Evolutionary conservation across 2,888 invertebrate species (phyloP), one percentile per base, ranked within the genome.

Genomic region (Ernsta delagoae): DNA sequence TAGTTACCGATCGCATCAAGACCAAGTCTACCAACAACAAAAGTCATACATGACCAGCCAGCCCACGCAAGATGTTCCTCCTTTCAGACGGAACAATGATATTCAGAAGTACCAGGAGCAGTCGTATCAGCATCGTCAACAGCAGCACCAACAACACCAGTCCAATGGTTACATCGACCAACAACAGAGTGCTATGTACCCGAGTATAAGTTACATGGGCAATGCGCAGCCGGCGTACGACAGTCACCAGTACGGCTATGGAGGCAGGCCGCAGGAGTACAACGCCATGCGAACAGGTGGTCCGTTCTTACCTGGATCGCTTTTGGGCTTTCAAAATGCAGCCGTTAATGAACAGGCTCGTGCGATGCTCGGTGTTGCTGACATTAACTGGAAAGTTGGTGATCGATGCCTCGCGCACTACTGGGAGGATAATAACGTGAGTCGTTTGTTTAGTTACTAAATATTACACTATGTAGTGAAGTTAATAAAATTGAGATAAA

Each of bases 381-480:
- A 92, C 59, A 87, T 91, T 84, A 94, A 93, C 75, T 97, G 97
- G 97, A 96, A 96, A 81, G 90, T 95, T 62, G 98, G 97, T 9
- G 98, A 98, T 83, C 95, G 96, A 71, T 98, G 98, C 82, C 94
- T 98, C 88, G 98, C 98, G 6, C 97, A 97, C 80, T 98, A 98
- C 88, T 98, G 98, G 98, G 98, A 98, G 86, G 98, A 98, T 89
- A 96, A 97, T 80, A 96, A 96, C 92, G 98, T 97, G 83, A 93
- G 94, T 80, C n/a, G n/a, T 11, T 4, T 45, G 5, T 45, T 45
- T 45, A n/a, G n/a, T n/a, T n/a, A n/a, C n/a, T n/a, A n/a, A n/a
- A n/a, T n/a, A n/a, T n/a, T n/a, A n/a, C n/a, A n/a, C n/a, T n/a
- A n/a, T n/a, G n/a, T n/a, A n/a, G n/a, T n/a, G n/a, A n/a, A n/a